phyloP scores from a whole-genome alignment of 2,888 invertebrate genomes.

The Carcina quercana region DNA sequence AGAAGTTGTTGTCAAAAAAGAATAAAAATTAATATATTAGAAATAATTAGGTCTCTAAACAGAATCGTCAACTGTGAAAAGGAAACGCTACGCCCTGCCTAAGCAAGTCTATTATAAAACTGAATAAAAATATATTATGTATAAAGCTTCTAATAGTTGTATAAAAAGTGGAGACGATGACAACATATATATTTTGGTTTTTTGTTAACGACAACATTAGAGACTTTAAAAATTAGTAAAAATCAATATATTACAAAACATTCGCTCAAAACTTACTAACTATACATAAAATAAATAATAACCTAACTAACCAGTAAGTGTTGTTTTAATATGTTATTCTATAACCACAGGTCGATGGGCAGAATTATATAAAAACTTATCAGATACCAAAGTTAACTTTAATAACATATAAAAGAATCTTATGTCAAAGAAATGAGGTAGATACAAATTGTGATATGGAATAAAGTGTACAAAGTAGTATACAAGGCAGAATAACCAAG shows the following conservation, averaged over 20 bases:
- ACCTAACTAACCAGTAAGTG: slow-evolving; percentile 31
- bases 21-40: slow-evolving; percentile 14
- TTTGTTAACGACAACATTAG: too few species aligned
- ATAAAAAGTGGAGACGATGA: too few species aligned
- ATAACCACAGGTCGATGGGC: slow-evolving; percentile 39
- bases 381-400: slow-evolving; percentile 39
- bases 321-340: slow-evolving; percentile 15
- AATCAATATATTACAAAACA: background rate
- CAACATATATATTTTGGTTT: too few species aligned
- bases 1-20: slow-evolving; percentile 8
- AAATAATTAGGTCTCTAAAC: too few species aligned
- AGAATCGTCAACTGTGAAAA: too few species aligned
- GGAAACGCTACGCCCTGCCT: too few species aligned
- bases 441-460: slow-evolving; percentile 71
- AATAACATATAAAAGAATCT: slow-evolving; percentile 60
- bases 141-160: too few species aligned
- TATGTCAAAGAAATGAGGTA: slow-evolving; percentile 70
- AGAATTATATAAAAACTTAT: slow-evolving; percentile 30
- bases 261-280: slow-evolving; percentile 21
- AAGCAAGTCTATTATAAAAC: too few species aligned
- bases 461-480: slow-evolving; percentile 23
- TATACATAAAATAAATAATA: slow-evolving; percentile 41
- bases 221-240: too few species aligned
- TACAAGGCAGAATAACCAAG: slow-evolving; percentile 6
- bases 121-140: too few species aligned